phyloP scores from a whole-genome alignment of 2,113 vertebrate genomes.

The Zapus hudsonius region DNA sequence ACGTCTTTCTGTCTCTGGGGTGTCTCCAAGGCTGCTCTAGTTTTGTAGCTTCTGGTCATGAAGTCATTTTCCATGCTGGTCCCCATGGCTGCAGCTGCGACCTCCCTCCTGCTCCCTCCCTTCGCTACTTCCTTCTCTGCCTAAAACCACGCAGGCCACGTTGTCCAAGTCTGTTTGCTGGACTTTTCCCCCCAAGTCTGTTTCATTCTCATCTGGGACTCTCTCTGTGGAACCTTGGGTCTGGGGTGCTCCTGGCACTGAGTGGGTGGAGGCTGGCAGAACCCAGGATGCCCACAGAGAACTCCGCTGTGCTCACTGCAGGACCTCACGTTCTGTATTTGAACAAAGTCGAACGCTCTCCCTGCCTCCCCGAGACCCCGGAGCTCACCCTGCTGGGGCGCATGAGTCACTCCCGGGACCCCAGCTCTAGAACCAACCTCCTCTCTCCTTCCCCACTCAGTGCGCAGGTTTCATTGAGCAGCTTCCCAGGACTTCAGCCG shows the following conservation, averaged over 20 bases:
- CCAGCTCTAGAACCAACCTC: not conserved
- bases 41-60: accelerated
- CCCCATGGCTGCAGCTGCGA: no score
- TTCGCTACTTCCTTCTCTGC: accelerated
- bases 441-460: not conserved
- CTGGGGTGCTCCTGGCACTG: not conserved
- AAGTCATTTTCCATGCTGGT: not conserved
- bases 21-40: not conserved
- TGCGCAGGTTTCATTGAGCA: not conserved
- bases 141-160: accelerated
- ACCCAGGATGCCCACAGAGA: not conserved
- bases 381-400: no score
- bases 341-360: no score
- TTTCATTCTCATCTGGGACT: not conserved
- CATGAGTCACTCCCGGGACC: not conserved
- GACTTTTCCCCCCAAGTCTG: no score
- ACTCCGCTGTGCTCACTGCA: no score
- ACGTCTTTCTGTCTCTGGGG: no score
- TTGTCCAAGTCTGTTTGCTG: no score
- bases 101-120: no score
- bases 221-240: not conserved
- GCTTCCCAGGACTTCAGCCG: not conserved
- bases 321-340: no score
- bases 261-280: not conserved
- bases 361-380: not conserved